Evolutionary conservation across 1,140 invertebrate species (phyloP).

Genomic region (Bombus polaris): DNA sequence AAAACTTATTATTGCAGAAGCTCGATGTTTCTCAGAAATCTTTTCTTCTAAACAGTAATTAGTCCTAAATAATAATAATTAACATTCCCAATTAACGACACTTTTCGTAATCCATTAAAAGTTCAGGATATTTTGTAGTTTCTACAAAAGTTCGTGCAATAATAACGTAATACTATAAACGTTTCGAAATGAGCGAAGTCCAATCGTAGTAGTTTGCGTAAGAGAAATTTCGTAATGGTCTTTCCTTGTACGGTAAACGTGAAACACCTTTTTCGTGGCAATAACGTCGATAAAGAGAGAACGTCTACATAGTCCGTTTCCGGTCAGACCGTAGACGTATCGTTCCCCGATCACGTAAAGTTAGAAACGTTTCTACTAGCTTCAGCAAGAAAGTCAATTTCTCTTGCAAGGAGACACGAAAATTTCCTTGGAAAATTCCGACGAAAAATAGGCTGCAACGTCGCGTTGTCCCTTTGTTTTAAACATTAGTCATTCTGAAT

Average conservation of each 20-base stretch:
- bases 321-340: slow-evolving; percentile 53
- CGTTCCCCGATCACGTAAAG: slow-evolving; percentile 67
- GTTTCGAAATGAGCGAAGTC: slow-evolving; percentile 36
- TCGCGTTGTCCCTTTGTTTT: slow-evolving; percentile 19
- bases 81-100: background rate
- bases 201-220: slow-evolving; percentile 13
- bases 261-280: slow-evolving; percentile 61
- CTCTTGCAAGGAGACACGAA: background rate
- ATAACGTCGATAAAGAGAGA: slow-evolving; percentile 62
- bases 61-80: background rate
- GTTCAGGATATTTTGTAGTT: background rate
- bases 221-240: slow-evolving; percentile 63
- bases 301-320: slow-evolving; percentile 42
- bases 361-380: slow-evolving; percentile 40
- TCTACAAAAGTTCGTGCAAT: background rate
- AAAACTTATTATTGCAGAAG: background rate
- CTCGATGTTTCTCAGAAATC: background rate
- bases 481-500: slow-evolving; percentile 2
- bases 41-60: background rate
- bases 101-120: background rate
- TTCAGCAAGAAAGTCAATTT: slow-evolving; percentile 35
- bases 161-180: slow-evolving; percentile 19
- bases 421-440: slow-evolving; percentile 26
- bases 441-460: background rate
- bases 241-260: slow-evolving; percentile 61